Percentiles rank a stretch among this genome's conserved stretches.
Conservation (phyloP, 2,113 vertebrate species). For the mouse (Mus musculus) region GRCm39 chr11:98731001-98731500, state of each 20-base stretch:
- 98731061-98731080: conserved; percentile 6
- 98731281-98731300: too few species aligned
- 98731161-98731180: conserved; percentile 94
- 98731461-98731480: background rate
- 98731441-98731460: conserved; percentile 58
- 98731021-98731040: background rate
- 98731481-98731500: background rate
- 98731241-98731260: background rate
- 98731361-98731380: too few species aligned
- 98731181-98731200: background rate
- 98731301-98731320: too few species aligned
- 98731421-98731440: background rate
- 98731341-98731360: too few species aligned
- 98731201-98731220: background rate
- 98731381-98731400: too few species aligned
- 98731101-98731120: conserved; percentile 97
- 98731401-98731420: too few species aligned
- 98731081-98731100: conserved; percentile 93
- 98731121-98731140: conserved; percentile 96
- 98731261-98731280: too few species aligned
- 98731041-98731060: conserved; percentile 15
- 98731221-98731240: background rate
- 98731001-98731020: conserved; percentile 29
- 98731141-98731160: conserved; percentile 95
- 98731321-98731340: too few species aligned